Evolutionary conservation across 2,113 vertebrate species (phyloP), one percentile per base, ranked within the genome.

Genomic region (Ceyx margarethae): DNA sequence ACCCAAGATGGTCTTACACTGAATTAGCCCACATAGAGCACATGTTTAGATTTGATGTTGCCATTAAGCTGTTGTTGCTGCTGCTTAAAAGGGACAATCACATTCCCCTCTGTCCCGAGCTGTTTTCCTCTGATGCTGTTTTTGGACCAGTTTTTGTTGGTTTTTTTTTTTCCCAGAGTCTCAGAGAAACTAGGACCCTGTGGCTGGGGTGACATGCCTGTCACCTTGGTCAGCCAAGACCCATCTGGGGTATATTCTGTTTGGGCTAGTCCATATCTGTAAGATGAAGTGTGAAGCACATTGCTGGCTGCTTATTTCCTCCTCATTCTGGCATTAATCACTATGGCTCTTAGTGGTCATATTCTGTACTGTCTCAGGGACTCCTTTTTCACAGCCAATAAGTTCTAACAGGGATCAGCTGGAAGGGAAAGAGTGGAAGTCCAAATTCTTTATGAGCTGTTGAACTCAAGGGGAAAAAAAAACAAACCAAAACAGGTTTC

Each of bases 401-500:
- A 91, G 89, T 79, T 92, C 50, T 93, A 94, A 87, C 74, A 76
- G 54, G 54, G 84, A 95, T 95, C 94, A 95, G 20, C 71, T 92
- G 87, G 58, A 94, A 95, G 19, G 61, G 40, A 90, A 81, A 86
- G 66, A 81, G 68, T 85, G 42, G 83, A 93, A 91, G 75, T 76
- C 84, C 67, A 94, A 87, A 80, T 91, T 93, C 84, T 92, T 93
- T 95, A 92, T 92, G 87, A 94, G 91, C 95, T 95, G 92, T 85
- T 95, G 89, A 89, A 95, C 33, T 28, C 60, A 79, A 74, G 16
- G 64, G 68, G 40, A 13, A 56, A 91, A 93, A 78, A 54, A 46
- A 46, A 19, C 3, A 10, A 37, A 37, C 10, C 37, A 37, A 37
- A 37, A 37, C 45, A 64, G 48, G 8, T 86, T 95, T 95, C 62